Percentiles rank a stretch among this genome's conserved stretches.
Conservation (phyloP, 2,888 invertebrate genomes). For the Uloborus plumipes region DNA sequence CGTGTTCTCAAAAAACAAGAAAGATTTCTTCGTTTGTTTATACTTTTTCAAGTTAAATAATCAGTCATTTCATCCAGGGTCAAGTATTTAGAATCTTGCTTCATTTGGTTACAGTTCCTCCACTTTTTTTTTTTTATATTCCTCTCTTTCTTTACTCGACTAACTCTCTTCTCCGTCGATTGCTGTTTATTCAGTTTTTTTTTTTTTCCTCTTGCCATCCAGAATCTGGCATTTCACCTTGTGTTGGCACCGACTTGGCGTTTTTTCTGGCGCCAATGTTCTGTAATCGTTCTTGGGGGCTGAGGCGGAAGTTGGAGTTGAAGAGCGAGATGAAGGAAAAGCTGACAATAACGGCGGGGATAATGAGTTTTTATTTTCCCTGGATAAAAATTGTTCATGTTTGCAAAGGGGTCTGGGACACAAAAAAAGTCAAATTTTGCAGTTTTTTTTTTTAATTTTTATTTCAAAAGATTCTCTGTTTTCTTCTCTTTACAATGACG, state of each 20-base stretch:
- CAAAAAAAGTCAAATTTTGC: no score
- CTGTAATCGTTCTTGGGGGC: conserved; percentile 1
- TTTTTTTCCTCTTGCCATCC: conserved; percentile 12
- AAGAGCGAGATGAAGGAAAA: neutral
- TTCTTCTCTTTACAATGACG: no score
- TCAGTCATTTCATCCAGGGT: conserved; percentile 43
- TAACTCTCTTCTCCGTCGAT: neutral
- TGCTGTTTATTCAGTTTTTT: neutral
- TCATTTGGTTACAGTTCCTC: conserved; percentile 36
- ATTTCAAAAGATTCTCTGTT: no score
- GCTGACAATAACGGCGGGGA: neutral
- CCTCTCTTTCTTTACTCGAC: neutral
- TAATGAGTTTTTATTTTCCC: neutral
- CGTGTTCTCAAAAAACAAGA: neutral
- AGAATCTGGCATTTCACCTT: conserved; percentile 40
- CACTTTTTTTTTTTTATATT: conserved; percentile 11
- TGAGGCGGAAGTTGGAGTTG: conserved; percentile 10
- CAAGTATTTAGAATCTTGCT: conserved; percentile 45
- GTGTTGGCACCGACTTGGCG: conserved; percentile 59
- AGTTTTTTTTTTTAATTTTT: no score
- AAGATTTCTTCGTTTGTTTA: neutral
- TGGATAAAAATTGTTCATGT: no score
- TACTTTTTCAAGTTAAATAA: conserved; percentile 13
- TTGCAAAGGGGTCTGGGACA: no score
- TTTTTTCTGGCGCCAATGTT: conserved; percentile 25